Conservation (phyloP, 1,140 invertebrate species). For the Nebria ingens region DNA sequence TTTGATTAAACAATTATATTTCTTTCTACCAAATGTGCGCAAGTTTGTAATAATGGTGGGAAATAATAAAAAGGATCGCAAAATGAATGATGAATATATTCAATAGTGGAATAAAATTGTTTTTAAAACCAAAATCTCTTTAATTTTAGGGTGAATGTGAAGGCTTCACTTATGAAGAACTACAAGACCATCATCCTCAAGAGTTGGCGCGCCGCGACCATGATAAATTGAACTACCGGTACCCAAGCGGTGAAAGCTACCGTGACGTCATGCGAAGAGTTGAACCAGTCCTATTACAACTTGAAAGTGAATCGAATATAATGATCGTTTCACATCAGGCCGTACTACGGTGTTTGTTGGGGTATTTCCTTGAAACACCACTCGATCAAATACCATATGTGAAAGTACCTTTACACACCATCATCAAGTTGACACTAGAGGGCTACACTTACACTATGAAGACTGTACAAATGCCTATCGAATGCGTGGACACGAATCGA, state of each 20-base stretch:
- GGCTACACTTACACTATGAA: conserved; percentile 78
- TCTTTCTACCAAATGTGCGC: no score
- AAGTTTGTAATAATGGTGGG: no score
- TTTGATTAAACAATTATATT: no score
- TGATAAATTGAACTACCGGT: conserved; percentile 86
- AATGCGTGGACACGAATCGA: conserved; percentile 76
- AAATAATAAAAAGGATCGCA: no score
- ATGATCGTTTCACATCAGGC: conserved; percentile 86
- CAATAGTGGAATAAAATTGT: no score
- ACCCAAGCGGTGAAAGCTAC: conserved; percentile 86
- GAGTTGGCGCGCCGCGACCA: conserved; percentile 86
- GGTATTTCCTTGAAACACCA: conserved; percentile 75
- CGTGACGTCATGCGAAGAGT: conserved; percentile 78
- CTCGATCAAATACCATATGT: conserved; percentile 79
- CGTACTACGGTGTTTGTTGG: conserved; percentile 80
- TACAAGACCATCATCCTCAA: conserved; percentile 77
- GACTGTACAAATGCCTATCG: conserved; percentile 66
- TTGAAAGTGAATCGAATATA: conserved; percentile 77
- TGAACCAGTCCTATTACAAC: conserved; percentile 65
- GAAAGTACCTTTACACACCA: conserved; percentile 83
- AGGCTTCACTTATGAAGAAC: conserved; percentile 87
- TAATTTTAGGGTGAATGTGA: conserved; percentile 77
- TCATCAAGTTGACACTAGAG: conserved; percentile 72
- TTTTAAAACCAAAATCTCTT: conserved; percentile 5
- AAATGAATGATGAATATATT: no score